Evolutionary conservation across 2,113 vertebrate species (phyloP).

Genomic region (Menidia beryllina): DNA sequence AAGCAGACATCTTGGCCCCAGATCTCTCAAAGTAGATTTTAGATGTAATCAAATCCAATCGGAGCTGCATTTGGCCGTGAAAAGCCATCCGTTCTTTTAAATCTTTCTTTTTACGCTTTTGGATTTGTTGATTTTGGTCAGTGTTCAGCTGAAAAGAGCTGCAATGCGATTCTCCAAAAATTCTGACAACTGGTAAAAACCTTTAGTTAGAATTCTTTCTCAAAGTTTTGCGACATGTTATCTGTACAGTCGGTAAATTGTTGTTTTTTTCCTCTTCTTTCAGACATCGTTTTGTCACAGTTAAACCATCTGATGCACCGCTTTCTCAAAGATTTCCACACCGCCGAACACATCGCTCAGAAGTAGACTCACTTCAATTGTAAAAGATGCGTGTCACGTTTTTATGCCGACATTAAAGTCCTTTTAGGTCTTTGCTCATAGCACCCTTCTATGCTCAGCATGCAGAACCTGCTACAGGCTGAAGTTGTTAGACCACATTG

Average conservation of each 20-base stretch:
- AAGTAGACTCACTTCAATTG: too few species aligned
- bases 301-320: neutral
- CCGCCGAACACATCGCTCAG: too few species aligned
- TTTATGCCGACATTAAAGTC: too few species aligned
- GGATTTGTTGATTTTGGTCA: neutral
- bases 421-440: too few species aligned
- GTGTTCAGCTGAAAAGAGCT: conserved; percentile 5
- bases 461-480: too few species aligned
- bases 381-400: too few species aligned
- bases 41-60: neutral
- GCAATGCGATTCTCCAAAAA: too few species aligned
- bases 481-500: too few species aligned
- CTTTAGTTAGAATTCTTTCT: neutral
- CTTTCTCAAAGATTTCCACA: neutral
- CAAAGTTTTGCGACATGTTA: neutral
- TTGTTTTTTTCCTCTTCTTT: neutral
- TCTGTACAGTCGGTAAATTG: neutral
- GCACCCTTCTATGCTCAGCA: too few species aligned
- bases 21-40: neutral
- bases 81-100: neutral
- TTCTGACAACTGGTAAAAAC: neutral
- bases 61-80: neutral
- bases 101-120: neutral
- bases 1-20: neutral
- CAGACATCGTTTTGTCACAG: neutral